Evolutionary conservation across 1,140 invertebrate species (phyloP).

Genomic region (Anastrepha ludens): DNA sequence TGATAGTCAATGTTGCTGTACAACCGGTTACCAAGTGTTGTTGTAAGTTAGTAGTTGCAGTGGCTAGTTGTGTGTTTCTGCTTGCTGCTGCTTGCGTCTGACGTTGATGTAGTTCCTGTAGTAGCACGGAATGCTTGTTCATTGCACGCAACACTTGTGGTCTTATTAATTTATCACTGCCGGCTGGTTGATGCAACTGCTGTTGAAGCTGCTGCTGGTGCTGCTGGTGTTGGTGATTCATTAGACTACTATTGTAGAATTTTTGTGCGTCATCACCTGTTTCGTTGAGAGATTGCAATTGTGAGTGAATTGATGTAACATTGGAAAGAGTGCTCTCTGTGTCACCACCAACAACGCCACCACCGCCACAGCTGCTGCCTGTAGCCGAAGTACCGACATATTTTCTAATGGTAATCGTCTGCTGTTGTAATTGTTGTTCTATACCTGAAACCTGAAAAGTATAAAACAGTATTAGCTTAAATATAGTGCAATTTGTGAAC

Average conservation of each 20-base stretch:
- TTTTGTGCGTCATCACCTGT: conserved; percentile 59
- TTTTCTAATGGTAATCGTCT: conserved; percentile 43
- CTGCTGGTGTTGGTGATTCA: conserved; percentile 32
- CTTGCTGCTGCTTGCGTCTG: conserved; percentile 58
- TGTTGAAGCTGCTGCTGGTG: conserved; percentile 55
- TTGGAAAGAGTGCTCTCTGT: conserved; percentile 73
- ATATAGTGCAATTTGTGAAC: no score
- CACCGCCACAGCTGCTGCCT: not conserved
- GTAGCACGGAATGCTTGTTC: conserved; percentile 68
- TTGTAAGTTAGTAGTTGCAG: conserved; percentile 5
- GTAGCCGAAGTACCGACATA: not conserved
- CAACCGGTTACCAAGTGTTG: conserved; percentile 11
- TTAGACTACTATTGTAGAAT: conserved; percentile 56
- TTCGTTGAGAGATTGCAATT: conserved; percentile 72
- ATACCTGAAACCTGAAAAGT: conserved; percentile 69
- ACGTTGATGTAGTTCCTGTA: conserved; percentile 71
- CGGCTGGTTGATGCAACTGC: conserved; percentile 53
- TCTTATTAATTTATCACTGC: conserved; percentile 55
- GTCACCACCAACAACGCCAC: conserved; percentile 58
- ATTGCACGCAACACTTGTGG: conserved; percentile 60
- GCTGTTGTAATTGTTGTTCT: conserved; percentile 61
- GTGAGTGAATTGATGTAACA: conserved; percentile 72
- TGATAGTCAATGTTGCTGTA: conserved; percentile 35
- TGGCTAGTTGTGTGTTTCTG: conserved; percentile 11
- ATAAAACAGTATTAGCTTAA: not conserved